Base-by-base conservation (phyloP, 2,113 vertebrate species). In the Tinamus guttatus region DNA sequence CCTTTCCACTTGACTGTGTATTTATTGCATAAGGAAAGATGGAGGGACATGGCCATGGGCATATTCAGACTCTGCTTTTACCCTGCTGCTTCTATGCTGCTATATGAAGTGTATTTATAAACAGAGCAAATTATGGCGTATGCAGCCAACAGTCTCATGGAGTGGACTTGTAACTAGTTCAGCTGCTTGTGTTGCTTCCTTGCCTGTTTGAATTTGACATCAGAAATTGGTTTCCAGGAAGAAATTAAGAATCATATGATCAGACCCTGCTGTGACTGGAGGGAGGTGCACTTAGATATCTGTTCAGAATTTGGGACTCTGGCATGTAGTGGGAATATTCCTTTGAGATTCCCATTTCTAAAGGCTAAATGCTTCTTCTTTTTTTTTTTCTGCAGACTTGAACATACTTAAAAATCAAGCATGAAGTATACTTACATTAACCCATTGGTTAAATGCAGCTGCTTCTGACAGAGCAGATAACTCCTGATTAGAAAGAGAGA, bases 391-490 rank as follows among this genome's bases (percentile, higher is more conserved):
- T 79, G 38, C 27, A 49, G 25, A 65, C 21, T 36, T 87, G 40
- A 80, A 15, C 6, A 32, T 30, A 13, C 17, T 51, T 22, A 24
- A 67, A 52, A 30, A 83, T 56, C 12, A 68, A 24, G 18, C 19
- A 13, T 1, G 1, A 85, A 82, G 24, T 40, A 38, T 96, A 99
- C 99, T 99, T 97, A 99, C 99, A 7, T 95, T 94, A 43, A 98
- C 93, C 99, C 98, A 99, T 2, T 97, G 96, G 94, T 97, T 97
- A 98, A 99, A 99, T 38, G 97, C 91, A 20, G 97, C 94, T 73
- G 98, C 97, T 22, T 98, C 97, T 5, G 98, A 97, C n/a, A 99
- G 95, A 40, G 78, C 67, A 51, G 97, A 96, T 88, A 99, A 68
- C 92, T 98, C 99, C 99, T 99, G 96, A 49, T 95, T 64, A 80